Percentiles rank a stretch among this genome's conserved stretches.
Conservation (phyloP, 92 coral and sea anemone genomes). For the Paramuricea clavata region DNA sequence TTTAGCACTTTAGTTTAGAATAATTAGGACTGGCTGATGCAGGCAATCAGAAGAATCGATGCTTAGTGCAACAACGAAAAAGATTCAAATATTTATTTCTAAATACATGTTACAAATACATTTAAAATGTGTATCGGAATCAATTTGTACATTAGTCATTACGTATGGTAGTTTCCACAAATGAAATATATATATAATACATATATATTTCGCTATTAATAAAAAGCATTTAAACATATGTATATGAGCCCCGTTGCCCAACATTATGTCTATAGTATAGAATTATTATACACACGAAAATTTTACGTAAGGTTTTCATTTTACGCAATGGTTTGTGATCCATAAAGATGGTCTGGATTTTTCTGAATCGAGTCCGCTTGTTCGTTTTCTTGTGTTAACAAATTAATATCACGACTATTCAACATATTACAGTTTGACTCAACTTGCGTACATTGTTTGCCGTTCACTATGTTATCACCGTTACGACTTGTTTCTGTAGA, state of each 20-base stretch:
- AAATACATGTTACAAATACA: neutral
- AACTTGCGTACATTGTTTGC: neutral
- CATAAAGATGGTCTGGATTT: conserved; percentile 1
- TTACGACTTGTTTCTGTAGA: neutral
- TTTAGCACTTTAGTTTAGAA: no score
- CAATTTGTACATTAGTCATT: neutral
- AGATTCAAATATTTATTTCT: conserved; percentile 3
- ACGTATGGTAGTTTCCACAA: neutral
- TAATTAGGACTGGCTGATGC: no score
- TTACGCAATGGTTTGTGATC: neutral
- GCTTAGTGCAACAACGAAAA: neutral
- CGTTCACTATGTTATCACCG: neutral
- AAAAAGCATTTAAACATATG: neutral
- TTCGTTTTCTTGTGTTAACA: neutral
- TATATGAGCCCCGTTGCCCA: neutral
- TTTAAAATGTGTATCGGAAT: neutral
- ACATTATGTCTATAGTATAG: neutral
- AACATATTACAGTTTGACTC: conserved; percentile 1
- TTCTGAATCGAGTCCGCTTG: neutral
- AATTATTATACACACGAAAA: neutral
- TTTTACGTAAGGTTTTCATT: neutral
- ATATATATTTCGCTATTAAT: neutral
- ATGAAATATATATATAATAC: neutral
- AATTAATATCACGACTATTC: neutral
- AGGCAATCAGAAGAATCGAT: no score